Conservation (phyloP, 2,113 vertebrate genomes). For the Bambusicola thoracicus region DNA sequence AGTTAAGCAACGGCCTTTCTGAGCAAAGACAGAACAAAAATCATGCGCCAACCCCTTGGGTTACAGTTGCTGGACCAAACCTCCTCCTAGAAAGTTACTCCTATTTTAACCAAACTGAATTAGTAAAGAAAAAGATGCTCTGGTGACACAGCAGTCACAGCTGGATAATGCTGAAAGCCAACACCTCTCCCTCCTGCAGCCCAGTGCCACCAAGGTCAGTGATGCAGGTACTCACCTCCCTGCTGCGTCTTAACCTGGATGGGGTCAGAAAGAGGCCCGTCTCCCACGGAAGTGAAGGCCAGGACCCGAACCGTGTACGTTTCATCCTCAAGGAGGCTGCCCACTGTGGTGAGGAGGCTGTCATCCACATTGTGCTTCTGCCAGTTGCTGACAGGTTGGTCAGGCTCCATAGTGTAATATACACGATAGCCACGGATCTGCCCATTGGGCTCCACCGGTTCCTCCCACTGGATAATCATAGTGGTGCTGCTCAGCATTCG, state of each 20-base stretch:
- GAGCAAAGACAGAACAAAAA: not conserved
- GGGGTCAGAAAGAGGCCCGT: conserved; percentile 94
- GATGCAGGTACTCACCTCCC: conserved; percentile 83
- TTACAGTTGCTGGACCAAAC: not conserved
- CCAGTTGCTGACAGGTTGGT: conserved; percentile 91
- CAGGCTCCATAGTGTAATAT: conserved; percentile 96
- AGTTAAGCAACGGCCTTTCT: not conserved
- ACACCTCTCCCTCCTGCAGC: not conserved
- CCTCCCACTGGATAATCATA: conserved; percentile 98
- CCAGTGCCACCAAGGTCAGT: not conserved
- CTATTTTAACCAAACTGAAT: not conserved
- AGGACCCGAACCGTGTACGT: conserved; percentile 95
- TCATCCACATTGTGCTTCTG: conserved; percentile 97
- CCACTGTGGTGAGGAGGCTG: conserved; percentile 94
- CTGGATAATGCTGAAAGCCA: not conserved
- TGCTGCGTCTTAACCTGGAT: conserved; percentile 96
- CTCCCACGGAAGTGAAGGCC: conserved; percentile 96
- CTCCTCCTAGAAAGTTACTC: not conserved
- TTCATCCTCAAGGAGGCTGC: conserved; percentile 89
- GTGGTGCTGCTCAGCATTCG: conserved; percentile 93
- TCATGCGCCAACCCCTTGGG: not conserved
- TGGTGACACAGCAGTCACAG: not conserved
- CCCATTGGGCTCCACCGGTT: conserved; percentile 96
- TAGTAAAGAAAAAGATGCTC: not conserved
- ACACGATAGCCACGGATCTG: conserved; percentile 95